Evolutionary conservation across 2,888 invertebrate genomes (phyloP).

Genomic region (Acronicta psi): DNA sequence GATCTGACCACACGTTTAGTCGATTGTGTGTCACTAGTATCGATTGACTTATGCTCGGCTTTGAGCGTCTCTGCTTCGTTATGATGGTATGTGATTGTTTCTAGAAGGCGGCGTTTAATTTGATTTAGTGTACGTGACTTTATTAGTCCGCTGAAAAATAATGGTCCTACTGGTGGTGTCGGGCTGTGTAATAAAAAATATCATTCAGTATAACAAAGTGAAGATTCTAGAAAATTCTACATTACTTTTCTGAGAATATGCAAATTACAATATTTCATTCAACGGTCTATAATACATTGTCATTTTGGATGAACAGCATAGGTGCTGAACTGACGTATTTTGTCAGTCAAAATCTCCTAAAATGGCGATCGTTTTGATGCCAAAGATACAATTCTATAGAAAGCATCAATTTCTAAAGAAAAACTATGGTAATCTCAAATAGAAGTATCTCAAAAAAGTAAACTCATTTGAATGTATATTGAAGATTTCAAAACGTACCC

Average conservation of each 20-base stretch:
- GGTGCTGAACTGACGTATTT: too few species aligned
- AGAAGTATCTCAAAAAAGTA: too few species aligned
- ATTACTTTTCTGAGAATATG: too few species aligned
- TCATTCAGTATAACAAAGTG: not conserved
- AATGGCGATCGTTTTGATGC: too few species aligned
- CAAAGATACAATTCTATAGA: too few species aligned
- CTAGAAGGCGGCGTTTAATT: slow-evolving; percentile 74
- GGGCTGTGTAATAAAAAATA: slow-evolving; percentile 50
- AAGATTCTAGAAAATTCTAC: not conserved
- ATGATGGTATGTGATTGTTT: slow-evolving; percentile 72
- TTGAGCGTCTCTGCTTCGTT: slow-evolving; percentile 64
- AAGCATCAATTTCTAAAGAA: too few species aligned
- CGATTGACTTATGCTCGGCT: slow-evolving; percentile 30
- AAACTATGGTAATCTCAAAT: too few species aligned
- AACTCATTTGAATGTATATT: too few species aligned
- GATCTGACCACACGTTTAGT: slow-evolving; percentile 30
- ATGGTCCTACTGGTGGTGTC: slow-evolving; percentile 74
- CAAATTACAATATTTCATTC: too few species aligned
- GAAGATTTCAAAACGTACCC: slow-evolving; percentile 57
- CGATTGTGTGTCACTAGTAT: slow-evolving; percentile 34
- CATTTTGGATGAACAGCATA: too few species aligned
- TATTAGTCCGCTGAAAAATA: slow-evolving; percentile 82
- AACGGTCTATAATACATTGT: too few species aligned
- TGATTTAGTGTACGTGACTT: slow-evolving; percentile 76
- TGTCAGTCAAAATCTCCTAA: too few species aligned